Conservation (phyloP, 2,113 vertebrate species). For the Marmota flaviventris region DNA sequence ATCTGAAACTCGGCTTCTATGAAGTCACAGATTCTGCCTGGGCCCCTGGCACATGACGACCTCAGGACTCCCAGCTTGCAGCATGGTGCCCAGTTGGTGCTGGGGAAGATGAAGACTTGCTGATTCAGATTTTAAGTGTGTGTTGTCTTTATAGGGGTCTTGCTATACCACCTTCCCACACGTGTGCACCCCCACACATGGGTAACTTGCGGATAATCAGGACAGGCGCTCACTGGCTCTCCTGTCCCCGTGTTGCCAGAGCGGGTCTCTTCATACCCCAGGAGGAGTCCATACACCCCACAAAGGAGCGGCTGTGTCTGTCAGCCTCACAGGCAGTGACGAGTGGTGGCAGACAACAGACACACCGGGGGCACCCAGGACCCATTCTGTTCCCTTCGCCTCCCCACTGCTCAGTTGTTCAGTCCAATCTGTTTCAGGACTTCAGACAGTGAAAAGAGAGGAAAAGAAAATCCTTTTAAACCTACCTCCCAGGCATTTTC, state of each 20-base stretch:
- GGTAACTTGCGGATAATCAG: neutral
- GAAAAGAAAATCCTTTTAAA: constrained; percentile 63
- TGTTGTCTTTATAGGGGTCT: neutral
- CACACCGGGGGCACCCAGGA: constrained; percentile 55
- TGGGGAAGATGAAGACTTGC: neutral
- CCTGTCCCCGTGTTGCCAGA: neutral
- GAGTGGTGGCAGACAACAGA: constrained; percentile 75
- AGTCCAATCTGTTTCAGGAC: constrained; percentile 79
- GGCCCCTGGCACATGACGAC: neutral
- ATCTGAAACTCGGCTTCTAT: neutral
- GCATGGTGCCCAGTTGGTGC: fast-evolving
- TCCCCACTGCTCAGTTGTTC: constrained; percentile 78
- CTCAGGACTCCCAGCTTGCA: neutral
- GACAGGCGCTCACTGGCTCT: neutral
- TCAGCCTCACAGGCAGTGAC: constrained; percentile 73
- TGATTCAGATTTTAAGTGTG: neutral
- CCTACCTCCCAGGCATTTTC: constrained; percentile 44
- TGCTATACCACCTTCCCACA: too few relatives aligned
- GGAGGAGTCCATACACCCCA: constrained; percentile 79
- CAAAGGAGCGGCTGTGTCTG: constrained; percentile 77
- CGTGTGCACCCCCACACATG: neutral
- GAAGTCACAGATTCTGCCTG: neutral
- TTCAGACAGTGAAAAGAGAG: constrained; percentile 73
- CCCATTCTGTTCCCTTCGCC: constrained; percentile 74
- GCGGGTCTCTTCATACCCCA: constrained; percentile 68